These are phyloP conservation scores for Crax fasciolata DNA, from an alignment of 2,797 vertebrate genomes.

Conservation along the genomic window DNA sequence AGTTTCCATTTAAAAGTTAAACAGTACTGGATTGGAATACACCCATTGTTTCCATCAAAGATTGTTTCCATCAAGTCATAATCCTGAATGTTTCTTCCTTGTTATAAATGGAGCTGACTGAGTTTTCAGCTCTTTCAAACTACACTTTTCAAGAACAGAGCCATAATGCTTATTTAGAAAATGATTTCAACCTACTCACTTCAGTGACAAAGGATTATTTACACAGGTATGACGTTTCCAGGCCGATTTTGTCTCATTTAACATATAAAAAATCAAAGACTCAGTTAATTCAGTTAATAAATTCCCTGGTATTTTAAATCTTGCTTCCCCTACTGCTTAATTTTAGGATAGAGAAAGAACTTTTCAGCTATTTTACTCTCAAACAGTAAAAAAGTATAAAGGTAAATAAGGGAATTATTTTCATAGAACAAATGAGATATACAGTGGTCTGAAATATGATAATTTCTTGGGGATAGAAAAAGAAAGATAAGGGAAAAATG, in stretches of 20 bases:
- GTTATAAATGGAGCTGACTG: background rate
- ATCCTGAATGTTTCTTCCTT: background rate
- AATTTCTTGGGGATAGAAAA: background rate
- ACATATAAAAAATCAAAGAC: background rate
- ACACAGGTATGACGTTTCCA: background rate
- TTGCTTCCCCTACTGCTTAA: background rate
- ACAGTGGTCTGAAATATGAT: background rate
- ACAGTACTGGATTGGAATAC: background rate
- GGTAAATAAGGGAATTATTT: slow-evolving; percentile 2
- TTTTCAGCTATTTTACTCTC: background rate
- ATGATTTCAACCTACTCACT: background rate
- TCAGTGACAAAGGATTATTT: background rate
- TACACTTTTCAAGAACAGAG: background rate
- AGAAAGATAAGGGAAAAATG: background rate
- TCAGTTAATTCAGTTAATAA: background rate
- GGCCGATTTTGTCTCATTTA: slow-evolving; percentile 16
- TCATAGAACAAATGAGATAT: slow-evolving; percentile 7
- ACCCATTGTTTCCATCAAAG: background rate
- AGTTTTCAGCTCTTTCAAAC: background rate
- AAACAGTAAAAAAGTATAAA: background rate
- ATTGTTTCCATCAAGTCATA: background rate
- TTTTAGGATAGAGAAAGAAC: background rate
- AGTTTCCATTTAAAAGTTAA: slow-evolving; percentile 14
- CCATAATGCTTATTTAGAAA: slow-evolving; percentile 14
- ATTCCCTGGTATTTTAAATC: background rate